Conservation (phyloP, 2,888 invertebrate genomes). For the Urechis unicinctus region DNA sequence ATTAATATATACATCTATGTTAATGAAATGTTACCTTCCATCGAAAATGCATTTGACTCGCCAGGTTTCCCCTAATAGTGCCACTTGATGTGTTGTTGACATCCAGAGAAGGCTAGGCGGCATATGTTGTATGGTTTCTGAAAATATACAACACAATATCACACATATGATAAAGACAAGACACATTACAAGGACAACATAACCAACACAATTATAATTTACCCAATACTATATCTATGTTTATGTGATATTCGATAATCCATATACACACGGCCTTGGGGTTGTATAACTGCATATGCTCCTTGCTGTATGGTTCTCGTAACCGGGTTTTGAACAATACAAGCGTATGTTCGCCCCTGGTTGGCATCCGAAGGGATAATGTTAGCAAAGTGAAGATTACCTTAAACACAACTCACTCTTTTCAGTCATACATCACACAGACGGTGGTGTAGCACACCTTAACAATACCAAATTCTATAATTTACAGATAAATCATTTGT, state of each 20-base stretch:
- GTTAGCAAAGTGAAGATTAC: constrained; percentile 95
- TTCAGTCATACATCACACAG: too few species aligned
- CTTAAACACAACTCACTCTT: too few species aligned
- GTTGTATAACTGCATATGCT: constrained; percentile 27
- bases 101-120: constrained; percentile 40
- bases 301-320: constrained; percentile 46
- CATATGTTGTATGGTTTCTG: constrained; percentile 15
- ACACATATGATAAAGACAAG: neutral
- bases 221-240: too few species aligned
- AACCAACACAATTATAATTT: too few species aligned
- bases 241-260: too few species aligned
- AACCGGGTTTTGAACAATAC: constrained; percentile 87
- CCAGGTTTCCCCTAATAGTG: constrained; percentile 72
- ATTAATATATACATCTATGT: too few species aligned
- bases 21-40: too few species aligned
- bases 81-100: constrained; percentile 57
- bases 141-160: constrained; percentile 2
- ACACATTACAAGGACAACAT: too few species aligned
- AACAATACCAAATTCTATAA: too few species aligned
- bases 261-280: constrained; percentile 26
- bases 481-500: too few species aligned
- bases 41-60: constrained; percentile 93
- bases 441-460: too few species aligned
- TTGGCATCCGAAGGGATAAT: constrained; percentile 78
- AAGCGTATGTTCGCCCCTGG: constrained; percentile 77